Conservation (phyloP, 2,113 vertebrate genomes). For the Dendrocopos noguchii region DNA sequence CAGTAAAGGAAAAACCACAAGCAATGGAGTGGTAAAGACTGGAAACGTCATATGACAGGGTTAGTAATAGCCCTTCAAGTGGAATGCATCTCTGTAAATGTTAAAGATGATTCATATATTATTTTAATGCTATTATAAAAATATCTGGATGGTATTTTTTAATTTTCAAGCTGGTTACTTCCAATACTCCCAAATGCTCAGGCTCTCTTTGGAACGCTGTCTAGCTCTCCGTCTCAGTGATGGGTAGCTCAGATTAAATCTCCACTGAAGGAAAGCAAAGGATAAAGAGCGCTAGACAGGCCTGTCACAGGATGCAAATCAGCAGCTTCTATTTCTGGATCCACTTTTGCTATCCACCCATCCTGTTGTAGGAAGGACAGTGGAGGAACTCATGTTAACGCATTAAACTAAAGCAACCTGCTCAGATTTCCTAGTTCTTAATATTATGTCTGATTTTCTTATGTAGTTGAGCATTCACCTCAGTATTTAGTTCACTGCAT, state of each 20-base stretch:
- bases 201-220: neutral
- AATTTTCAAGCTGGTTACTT: neutral
- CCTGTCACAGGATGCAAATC: slow-evolving; percentile 17
- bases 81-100: neutral
- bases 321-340: slow-evolving; percentile 50
- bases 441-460: neutral
- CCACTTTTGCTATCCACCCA: slow-evolving; percentile 21
- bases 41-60: neutral
- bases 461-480: neutral
- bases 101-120: neutral
- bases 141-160: neutral
- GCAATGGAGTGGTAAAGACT: neutral
- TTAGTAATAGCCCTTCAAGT: neutral
- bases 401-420: neutral
- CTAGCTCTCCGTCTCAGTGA: neutral
- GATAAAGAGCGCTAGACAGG: neutral
- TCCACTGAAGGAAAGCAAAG: neutral
- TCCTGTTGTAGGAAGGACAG: slow-evolving; percentile 30
- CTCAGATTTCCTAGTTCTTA: neutral
- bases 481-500: neutral
- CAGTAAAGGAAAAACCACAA: neutral
- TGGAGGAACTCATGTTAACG: neutral
- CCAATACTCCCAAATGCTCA: neutral
- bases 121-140: neutral
- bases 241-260: neutral